phyloP scores from a whole-genome alignment of 2,888 invertebrate genomes.

The Brenthis daphne region DNA sequence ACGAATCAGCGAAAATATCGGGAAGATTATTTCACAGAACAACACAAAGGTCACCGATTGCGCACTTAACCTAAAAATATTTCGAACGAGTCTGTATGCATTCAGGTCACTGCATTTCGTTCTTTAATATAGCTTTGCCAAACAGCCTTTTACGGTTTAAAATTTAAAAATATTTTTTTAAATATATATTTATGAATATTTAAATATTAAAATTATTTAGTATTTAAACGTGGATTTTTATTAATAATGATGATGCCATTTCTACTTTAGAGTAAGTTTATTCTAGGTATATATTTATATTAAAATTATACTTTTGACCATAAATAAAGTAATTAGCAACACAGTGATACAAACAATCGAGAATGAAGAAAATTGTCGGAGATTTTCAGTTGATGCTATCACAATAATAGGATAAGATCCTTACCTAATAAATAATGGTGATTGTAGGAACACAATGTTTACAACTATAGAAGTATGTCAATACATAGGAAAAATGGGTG shows the following conservation, averaged over 20 bases:
- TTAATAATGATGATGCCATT: constrained; percentile 3
- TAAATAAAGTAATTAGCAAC: too few relatives aligned
- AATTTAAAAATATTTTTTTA: constrained; percentile 4
- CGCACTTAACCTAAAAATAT: constrained; percentile 24
- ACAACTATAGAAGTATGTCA: too few relatives aligned
- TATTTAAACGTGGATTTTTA: background rate
- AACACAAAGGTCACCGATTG: constrained; percentile 17
- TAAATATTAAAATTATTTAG: constrained; percentile 2
- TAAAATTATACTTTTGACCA: too few relatives aligned
- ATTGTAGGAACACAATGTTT: too few relatives aligned
- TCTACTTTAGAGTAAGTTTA: background rate
- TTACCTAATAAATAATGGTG: too few relatives aligned
- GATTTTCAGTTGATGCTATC: too few relatives aligned
- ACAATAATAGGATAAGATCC: too few relatives aligned
- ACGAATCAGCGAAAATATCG: background rate
- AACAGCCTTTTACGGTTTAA: constrained; percentile 17
- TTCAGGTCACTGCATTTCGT: constrained; percentile 17
- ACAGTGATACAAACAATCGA: too few relatives aligned
- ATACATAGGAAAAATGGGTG: too few relatives aligned
- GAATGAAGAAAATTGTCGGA: too few relatives aligned
- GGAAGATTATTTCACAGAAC: constrained; percentile 8
- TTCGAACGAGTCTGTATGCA: constrained; percentile 12
- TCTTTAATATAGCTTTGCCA: constrained; percentile 10
- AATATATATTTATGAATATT: constrained; percentile 1
- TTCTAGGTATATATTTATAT: too few relatives aligned